These are phyloP conservation scores for Maccullochella peelii DNA, from an alignment of 2,113 vertebrate species.

Conservation along the genomic window DNA sequence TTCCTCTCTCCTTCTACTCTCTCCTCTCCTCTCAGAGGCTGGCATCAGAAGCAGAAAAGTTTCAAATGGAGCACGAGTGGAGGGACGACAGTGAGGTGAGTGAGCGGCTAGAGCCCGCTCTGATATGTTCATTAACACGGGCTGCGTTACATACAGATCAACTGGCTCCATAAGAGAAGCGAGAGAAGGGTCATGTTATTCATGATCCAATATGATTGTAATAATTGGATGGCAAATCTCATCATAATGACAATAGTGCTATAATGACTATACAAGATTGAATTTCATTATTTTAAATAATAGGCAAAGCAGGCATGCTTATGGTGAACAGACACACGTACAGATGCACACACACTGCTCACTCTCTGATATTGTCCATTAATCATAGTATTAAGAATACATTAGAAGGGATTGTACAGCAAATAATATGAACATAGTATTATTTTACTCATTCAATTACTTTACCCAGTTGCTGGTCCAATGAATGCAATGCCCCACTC, in stretches of 20 bases:
- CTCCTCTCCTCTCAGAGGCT: slow-evolving; percentile 84
- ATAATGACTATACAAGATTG: slow-evolving; percentile 50
- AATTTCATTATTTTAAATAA: slow-evolving; percentile 49
- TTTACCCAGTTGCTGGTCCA: not conserved
- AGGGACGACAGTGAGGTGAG: slow-evolving; percentile 90
- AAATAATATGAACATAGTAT: slow-evolving; percentile 34
- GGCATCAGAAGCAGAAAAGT: slow-evolving; percentile 87
- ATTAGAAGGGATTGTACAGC: slow-evolving; percentile 27
- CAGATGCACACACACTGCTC: not conserved
- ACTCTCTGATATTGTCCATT: slow-evolving; percentile 15
- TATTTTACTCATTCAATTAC: slow-evolving; percentile 35
- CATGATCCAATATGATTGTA: slow-evolving; percentile 77
- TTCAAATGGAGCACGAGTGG: slow-evolving; percentile 90
- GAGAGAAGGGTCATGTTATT: slow-evolving; percentile 61
- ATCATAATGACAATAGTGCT: slow-evolving; percentile 43
- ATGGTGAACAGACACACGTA: slow-evolving; percentile 4
- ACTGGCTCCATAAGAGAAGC: slow-evolving; percentile 29
- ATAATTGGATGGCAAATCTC: slow-evolving; percentile 64
- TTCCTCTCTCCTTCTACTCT: slow-evolving; percentile 2
- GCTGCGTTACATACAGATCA: slow-evolving; percentile 19
- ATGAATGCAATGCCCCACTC: not conserved
- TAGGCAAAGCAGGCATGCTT: slow-evolving; percentile 1
- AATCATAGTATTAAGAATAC: slow-evolving; percentile 14
- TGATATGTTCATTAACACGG: slow-evolving; percentile 33
- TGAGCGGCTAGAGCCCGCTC: not conserved